Evolutionary conservation across 1,140 invertebrate species (phyloP).

Genomic region (Oncopeltus fasciatus): DNA sequence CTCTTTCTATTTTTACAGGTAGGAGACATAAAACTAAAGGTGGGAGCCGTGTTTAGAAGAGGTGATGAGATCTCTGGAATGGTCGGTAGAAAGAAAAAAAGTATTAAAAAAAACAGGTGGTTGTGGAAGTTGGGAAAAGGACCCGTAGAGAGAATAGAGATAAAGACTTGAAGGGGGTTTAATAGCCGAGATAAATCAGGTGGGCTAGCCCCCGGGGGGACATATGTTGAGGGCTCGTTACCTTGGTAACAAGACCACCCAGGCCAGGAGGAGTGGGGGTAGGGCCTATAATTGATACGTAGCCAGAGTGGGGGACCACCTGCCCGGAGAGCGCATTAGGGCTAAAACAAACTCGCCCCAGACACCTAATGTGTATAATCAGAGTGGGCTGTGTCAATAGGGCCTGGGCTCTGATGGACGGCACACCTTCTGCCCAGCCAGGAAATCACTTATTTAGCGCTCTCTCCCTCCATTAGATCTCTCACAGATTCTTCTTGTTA

Average conservation of each 20-base stretch:
- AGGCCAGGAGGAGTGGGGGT: not conserved
- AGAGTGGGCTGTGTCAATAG: not conserved
- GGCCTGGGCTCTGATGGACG: not conserved
- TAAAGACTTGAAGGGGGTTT: slow-evolving; percentile 6
- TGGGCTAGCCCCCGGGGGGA: not conserved
- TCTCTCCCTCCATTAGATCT: no score
- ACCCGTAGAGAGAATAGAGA: not conserved
- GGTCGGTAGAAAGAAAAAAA: no score
- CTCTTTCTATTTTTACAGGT: not conserved
- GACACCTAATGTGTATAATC: slow-evolving; percentile 8
- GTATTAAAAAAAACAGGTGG: not conserved
- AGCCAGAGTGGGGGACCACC: not conserved
- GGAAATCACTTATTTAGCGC: slow-evolving; percentile 8
- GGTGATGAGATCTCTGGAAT: not conserved
- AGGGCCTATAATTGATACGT: slow-evolving; percentile 1
- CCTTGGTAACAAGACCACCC: slow-evolving; percentile 5
- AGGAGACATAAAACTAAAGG: not conserved
- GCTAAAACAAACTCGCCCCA: slow-evolving; percentile 6
- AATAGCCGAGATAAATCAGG: slow-evolving; percentile 6
- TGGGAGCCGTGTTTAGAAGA: slow-evolving; percentile 3
- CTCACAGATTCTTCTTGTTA: no score
- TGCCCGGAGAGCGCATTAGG: not conserved
- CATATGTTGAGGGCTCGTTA: not conserved
- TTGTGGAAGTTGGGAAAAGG: no score
- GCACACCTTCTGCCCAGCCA: not conserved